Evolutionary conservation across 2,888 invertebrate genomes (phyloP), one percentile per base, ranked within the genome.

Genomic region (Platycheirus rosarum): DNA sequence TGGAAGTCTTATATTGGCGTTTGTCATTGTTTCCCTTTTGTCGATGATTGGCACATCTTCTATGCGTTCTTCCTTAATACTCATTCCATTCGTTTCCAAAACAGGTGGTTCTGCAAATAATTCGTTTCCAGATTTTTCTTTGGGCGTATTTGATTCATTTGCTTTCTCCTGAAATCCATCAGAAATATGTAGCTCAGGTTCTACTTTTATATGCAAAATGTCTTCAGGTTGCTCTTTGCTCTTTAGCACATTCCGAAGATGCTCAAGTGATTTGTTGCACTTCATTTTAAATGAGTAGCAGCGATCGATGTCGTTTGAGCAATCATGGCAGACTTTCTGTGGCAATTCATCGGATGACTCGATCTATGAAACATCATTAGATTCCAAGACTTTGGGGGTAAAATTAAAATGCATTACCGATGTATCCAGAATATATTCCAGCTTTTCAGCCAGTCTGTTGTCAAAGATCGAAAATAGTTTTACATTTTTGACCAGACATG

Each of bases 241-340:
- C 18, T 51, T 51, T 18, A 51, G 16, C 11, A n/a, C 16, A 32
- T n/a, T 35, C 6, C 51, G 29, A 1, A 51, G 51, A 2, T 16
- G n/a, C 18, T 51, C 0, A 2, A 51, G 32, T 0, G 51, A 51
- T 1, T 51, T 51, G n/a, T 32, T 35, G 16, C 51, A 51, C 0
- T 51, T 51, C 2, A 11, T 51, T 51, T 51, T 51, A 11, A 51
- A 51, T 1, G 32, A 32, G n/a, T 32, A 51, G 51, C 51, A 51
- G n/a, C 7, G 51, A 11, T 32, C 18, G 5, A 51, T 51, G 8
- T 51, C 32, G 0, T 18, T 14, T 2, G n/a, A 51, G n/a, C 51
- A 51, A 2, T 32, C 16, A 18, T 51, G 18, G 18, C 51, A 51
- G 11, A 51, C 51, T 2, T 32, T 32, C 16, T 29, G 51, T 0